Evolutionary conservation across 2,888 invertebrate species (phyloP).

Genomic region (Cistogaster globosa): DNA sequence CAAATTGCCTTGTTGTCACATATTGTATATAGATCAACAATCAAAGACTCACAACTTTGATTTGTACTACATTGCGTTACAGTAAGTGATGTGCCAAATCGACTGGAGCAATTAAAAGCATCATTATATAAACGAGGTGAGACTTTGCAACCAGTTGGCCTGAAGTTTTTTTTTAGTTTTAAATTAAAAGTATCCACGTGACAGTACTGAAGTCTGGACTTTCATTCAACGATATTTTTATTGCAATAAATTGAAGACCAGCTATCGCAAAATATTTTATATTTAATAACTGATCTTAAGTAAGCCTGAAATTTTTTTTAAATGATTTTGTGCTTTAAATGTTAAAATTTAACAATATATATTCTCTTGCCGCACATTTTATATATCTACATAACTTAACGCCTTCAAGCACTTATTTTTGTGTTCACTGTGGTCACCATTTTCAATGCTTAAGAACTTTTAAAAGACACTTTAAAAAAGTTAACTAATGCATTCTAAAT

Average conservation of each 20-base stretch:
- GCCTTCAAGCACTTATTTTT: not conserved
- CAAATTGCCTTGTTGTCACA: no score
- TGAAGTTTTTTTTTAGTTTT: slow-evolving; percentile 21
- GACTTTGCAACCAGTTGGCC: slow-evolving; percentile 21
- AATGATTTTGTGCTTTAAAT: not conserved
- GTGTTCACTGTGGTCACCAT: not conserved
- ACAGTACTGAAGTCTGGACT: slow-evolving; percentile 12
- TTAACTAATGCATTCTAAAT: not conserved
- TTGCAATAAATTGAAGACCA: not conserved
- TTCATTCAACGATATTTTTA: slow-evolving; percentile 20
- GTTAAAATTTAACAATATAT: not conserved
- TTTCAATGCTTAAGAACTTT: slow-evolving; percentile 8
- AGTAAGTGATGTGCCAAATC: slow-evolving; percentile 12
- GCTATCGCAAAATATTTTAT: slow-evolving; percentile 21
- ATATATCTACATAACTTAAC: not conserved
- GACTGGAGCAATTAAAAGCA: not conserved
- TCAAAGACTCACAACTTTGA: slow-evolving; percentile 22
- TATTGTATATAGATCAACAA: slow-evolving; percentile 14
- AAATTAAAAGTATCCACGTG: slow-evolving; percentile 20
- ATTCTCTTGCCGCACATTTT: not conserved
- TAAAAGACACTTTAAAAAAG: not conserved
- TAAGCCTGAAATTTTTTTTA: not conserved
- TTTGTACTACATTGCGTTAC: slow-evolving; percentile 11
- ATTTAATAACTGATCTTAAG: slow-evolving; percentile 8
- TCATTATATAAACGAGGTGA: slow-evolving; percentile 5